A percentile compares a stretch with the other conserved stretches of the same genome.
Conservation (phyloP, 2,113 vertebrate genomes). For the Hippopotamus amphibius region DNA sequence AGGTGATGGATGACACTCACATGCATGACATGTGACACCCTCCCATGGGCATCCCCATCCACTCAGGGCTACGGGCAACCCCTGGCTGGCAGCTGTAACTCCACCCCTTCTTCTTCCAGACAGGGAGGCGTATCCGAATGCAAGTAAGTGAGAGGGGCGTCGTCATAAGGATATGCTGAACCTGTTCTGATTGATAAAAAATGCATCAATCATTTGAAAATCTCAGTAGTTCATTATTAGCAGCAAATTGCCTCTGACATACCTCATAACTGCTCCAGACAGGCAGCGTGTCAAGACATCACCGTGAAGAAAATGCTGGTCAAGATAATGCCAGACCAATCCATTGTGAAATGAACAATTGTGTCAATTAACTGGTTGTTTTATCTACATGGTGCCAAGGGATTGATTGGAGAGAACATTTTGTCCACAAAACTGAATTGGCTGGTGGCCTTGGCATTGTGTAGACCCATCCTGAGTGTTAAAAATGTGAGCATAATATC, state of each 20-base stretch:
- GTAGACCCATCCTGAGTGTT: background rate
- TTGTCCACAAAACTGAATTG: background rate
- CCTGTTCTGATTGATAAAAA: constrained; percentile 3
- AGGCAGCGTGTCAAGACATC: background rate
- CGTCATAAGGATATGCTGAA: background rate
- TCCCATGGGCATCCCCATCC: background rate
- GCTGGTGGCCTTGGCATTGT: constrained; percentile 50
- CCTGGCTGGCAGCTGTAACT: background rate
- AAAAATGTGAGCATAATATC: background rate
- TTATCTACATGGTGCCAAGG: background rate
- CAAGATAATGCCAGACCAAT: background rate
- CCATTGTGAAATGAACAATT: constrained; percentile 64
- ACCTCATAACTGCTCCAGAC: constrained; percentile 28
- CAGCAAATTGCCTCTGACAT: constrained; percentile 58
- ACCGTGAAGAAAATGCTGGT: background rate
- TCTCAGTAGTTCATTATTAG: background rate
- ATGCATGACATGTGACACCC: background rate
- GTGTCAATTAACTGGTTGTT: constrained; percentile 53
- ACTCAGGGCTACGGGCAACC: background rate
- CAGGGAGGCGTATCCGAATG: background rate
- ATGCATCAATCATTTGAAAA: constrained; percentile 6
- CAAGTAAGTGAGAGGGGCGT: background rate
- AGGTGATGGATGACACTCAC: background rate
- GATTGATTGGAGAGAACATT: constrained; percentile 70
- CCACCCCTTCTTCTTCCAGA: background rate